Percentiles rank a stretch among this genome's conserved stretches.
Evolutionary conservation across 1,140 invertebrate species (phyloP).

Genomic region (Semibalanus balanoides): DNA sequence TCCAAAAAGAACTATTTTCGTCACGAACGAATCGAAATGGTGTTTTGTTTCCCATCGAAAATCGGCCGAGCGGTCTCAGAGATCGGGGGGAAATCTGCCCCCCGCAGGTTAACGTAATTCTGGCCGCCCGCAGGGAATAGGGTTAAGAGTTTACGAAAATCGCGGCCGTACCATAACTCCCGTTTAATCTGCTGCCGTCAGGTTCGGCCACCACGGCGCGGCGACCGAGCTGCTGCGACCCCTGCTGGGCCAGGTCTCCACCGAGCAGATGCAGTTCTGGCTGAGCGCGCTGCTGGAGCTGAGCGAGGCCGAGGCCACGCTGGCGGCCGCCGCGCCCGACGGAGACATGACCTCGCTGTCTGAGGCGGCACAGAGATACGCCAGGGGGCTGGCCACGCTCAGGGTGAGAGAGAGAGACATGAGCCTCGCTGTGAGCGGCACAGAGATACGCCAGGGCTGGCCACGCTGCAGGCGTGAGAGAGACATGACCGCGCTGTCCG

Average conservation of each 20-base stretch:
- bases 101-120: too few relatives aligned
- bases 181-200: too few relatives aligned
- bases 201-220: constrained; percentile 65
- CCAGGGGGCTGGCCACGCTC: background rate
- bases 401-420: background rate
- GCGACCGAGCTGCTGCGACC: constrained; percentile 49
- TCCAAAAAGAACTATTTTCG: too few relatives aligned
- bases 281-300: constrained; percentile 49
- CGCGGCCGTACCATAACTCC: too few relatives aligned
- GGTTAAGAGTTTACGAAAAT: too few relatives aligned
- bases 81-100: too few relatives aligned
- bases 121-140: too few relatives aligned
- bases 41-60: too few relatives aligned
- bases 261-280: constrained; percentile 84
- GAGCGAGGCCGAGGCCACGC: constrained; percentile 14
- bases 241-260: constrained; percentile 57
- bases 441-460: background rate
- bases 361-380: background rate
- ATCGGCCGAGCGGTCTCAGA: too few relatives aligned
- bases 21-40: too few relatives aligned
- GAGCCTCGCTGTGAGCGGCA: too few relatives aligned
- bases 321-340: background rate
- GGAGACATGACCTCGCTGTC: background rate
- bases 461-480: background rate
- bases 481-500: constrained; percentile 45